Conservation (phyloP, 1,140 invertebrate genomes). For the Calephelis nemesis region DNA sequence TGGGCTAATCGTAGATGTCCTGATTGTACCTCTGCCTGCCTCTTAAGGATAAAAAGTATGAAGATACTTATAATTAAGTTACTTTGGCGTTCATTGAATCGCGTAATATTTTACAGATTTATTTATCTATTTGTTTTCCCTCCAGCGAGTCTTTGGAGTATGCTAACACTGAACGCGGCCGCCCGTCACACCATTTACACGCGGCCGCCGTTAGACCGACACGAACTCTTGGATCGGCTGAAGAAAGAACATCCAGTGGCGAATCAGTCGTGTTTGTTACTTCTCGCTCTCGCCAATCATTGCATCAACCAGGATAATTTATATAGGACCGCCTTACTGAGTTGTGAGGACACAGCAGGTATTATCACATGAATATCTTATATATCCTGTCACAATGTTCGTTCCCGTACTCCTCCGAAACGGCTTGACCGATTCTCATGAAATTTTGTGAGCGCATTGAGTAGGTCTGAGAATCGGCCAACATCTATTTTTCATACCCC, state of each 20-base stretch:
- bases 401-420: too few species aligned
- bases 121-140: conserved; percentile 36
- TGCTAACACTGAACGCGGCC: conserved; percentile 76
- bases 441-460: too few species aligned
- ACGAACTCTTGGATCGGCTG: conserved; percentile 59
- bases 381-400: too few species aligned
- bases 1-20: too few species aligned
- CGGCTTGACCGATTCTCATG: too few species aligned
- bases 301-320: conserved; percentile 87
- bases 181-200: conserved; percentile 43
- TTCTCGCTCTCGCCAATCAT: conserved; percentile 95
- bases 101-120: too few species aligned
- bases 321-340: conserved; percentile 91
- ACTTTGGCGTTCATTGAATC: too few species aligned
- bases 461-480: too few species aligned
- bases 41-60: too few species aligned
- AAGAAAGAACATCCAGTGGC: conserved; percentile 84
- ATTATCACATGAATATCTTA: not conserved
- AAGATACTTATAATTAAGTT: too few species aligned
- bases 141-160: conserved; percentile 89
- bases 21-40: too few species aligned
- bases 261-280: conserved; percentile 92
- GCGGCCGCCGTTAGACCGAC: conserved; percentile 55
- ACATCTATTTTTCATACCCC: too few species aligned
- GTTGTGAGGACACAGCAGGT: conserved; percentile 84